These are phyloP conservation scores for Dicrostonyx torquatus DNA, from an alignment of 2,797 vertebrate species.

Conservation along the genomic window DNA sequence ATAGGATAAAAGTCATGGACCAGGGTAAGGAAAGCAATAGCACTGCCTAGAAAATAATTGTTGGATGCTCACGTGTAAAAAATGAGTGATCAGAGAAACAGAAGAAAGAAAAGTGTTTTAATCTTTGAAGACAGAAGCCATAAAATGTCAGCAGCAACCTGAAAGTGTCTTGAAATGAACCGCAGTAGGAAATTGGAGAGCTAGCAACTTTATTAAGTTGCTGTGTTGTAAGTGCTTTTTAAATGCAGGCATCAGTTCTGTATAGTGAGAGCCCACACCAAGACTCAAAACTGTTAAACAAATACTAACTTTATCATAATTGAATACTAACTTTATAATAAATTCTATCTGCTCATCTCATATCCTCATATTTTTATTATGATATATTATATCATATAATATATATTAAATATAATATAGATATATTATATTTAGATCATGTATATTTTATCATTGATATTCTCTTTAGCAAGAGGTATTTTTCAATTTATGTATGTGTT, in stretches of 20 bases:
- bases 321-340: not conserved
- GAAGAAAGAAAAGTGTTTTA: not conserved
- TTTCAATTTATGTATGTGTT: not conserved
- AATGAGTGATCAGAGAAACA: constrained; percentile 16
- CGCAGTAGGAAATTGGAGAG: not conserved
- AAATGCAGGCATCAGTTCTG: not conserved
- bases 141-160: not conserved
- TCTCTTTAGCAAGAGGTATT: not conserved
- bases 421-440: too few species aligned
- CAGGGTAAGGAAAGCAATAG: constrained; percentile 1
- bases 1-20: not conserved
- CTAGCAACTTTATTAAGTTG: not conserved
- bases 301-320: not conserved
- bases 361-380: not conserved
- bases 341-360: not conserved
- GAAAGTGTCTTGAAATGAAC: not conserved
- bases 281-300: not conserved
- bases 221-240: not conserved
- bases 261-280: not conserved
- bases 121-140: not conserved
- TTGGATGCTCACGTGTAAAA: not conserved
- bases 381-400: too few species aligned
- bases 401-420: too few species aligned
- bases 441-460: not conserved
- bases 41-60: constrained; percentile 6